Evolutionary conservation across 2,797 vertebrate species (phyloP), one percentile per base, ranked within the genome.

Genomic region (Hippocampus kuda): DNA sequence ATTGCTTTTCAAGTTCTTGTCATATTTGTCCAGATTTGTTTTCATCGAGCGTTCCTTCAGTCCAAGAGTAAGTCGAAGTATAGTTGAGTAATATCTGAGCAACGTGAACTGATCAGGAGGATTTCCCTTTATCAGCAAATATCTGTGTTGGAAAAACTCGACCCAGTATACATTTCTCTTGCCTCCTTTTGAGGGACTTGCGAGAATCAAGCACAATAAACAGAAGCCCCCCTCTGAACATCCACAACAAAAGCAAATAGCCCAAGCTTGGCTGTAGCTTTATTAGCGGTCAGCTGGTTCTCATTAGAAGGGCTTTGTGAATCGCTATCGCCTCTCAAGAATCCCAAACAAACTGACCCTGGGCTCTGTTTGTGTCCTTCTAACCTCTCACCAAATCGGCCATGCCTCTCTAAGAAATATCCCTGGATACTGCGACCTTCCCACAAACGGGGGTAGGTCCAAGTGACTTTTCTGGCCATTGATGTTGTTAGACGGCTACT

Each of bases 271-370:
- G 76, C 77, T 38, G 66, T 80, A 70, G 85, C 77, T 79, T 83
- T 85, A 84, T 88, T 88, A 83, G 75, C 26, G n/a, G 77, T 84
- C 88, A 89, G 84, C 85, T 87, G 86, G 81, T 84, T 89, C 81
- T 83, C 84, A 88, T 90, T 90, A 89, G 85, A 85, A 76, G 68
- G 76, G 75, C 81, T 87, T 85, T 90, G 87, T 88, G 87, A 89
- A 87, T 78, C 82, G 80, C 83, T 87, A 79, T 87, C 81, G 85
- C 80, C 77, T 71, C 80, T 81, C 84, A 88, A 85, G 85, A 89
- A 88, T 88, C 84, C 81, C 87, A 89, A 89, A 89, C 87, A 87
- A 84, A 85, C 84, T 70, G 76, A 83, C 79, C 79, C 70, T 77
- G 54, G 18, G 72, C 72, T 83, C 74, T 87, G 77, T 88, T 88